phyloP scores from a whole-genome alignment of 2,113 vertebrate species.

The Leucoraja erinaceus region DNA sequence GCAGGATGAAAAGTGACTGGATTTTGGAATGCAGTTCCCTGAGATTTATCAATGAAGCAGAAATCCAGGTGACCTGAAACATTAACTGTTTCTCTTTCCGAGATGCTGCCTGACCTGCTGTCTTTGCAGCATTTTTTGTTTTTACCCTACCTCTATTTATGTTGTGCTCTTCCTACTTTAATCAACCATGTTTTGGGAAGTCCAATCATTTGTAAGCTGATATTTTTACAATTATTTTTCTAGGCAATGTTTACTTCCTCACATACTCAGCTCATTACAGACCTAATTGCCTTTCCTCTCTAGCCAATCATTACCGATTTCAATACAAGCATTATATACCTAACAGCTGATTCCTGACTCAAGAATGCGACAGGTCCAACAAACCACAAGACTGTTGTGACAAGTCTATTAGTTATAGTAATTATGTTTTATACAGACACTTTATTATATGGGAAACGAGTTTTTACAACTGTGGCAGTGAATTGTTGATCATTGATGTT shows the following conservation, averaged over 20 bases:
- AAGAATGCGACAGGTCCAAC: not conserved
- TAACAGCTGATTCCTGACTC: not conserved
- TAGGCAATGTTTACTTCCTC: not conserved
- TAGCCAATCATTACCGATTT: not conserved
- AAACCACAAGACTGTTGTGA: not conserved
- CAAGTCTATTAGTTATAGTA: not conserved
- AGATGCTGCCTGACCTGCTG: too few species aligned
- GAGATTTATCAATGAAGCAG: not conserved
- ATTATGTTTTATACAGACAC: not conserved
- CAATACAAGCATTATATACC: not conserved
- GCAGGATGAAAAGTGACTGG: not conserved
- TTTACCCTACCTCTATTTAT: not conserved
- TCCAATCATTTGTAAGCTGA: not conserved
- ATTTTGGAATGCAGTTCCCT: not conserved
- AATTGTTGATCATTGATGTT: not conserved
- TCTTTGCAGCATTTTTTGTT: too few species aligned
- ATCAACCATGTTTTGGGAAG: not conserved
- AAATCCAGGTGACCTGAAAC: not conserved
- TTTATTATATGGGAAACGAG: slow-evolving; percentile 1
- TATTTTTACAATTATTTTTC: not conserved
- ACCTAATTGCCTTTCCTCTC: not conserved
- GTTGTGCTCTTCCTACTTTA: not conserved
- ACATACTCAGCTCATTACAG: not conserved
- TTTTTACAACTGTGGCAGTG: not conserved
- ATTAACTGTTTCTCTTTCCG: too few species aligned